Evolutionary conservation across 2,113 vertebrate species (phyloP).

Genomic region (Arvicanthis niloticus): DNA sequence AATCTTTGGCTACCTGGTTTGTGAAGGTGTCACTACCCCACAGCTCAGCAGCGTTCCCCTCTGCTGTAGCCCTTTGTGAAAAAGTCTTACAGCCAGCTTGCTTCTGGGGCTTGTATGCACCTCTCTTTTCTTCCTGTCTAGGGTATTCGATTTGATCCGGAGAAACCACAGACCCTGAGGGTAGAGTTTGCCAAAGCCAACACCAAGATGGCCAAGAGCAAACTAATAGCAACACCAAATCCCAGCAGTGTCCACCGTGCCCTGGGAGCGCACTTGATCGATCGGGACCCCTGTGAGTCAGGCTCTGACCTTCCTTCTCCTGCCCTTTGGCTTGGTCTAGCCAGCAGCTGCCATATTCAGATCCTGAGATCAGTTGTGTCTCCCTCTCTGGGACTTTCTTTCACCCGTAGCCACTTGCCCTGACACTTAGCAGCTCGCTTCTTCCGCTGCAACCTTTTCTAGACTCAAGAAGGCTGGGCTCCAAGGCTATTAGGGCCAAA

Average conservation of each 20-base stretch:
- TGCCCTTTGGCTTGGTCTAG: background rate
- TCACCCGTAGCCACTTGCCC: background rate
- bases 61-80: background rate
- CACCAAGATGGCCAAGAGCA: slow-evolving; percentile 99
- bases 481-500: background rate
- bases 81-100: background rate
- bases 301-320: background rate
- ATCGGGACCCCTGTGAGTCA: slow-evolving; percentile 99
- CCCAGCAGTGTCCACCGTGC: slow-evolving; percentile 98
- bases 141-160: slow-evolving; percentile 99
- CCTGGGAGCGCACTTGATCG: slow-evolving; percentile 98
- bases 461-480: background rate
- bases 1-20: background rate
- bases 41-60: background rate
- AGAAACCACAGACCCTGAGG: slow-evolving; percentile 98
- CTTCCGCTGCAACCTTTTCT: background rate
- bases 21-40: background rate
- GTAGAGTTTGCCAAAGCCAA: slow-evolving; percentile 99
- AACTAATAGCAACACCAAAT: slow-evolving; percentile 99
- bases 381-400: background rate
- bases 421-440: background rate
- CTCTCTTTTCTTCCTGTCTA: slow-evolving; percentile 77
- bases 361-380: background rate
- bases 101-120: background rate
- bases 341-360: background rate